Evolutionary conservation across 2,797 vertebrate genomes (phyloP), one percentile per base, ranked within the genome.

Genomic region (Micropoecilia bifurca): DNA sequence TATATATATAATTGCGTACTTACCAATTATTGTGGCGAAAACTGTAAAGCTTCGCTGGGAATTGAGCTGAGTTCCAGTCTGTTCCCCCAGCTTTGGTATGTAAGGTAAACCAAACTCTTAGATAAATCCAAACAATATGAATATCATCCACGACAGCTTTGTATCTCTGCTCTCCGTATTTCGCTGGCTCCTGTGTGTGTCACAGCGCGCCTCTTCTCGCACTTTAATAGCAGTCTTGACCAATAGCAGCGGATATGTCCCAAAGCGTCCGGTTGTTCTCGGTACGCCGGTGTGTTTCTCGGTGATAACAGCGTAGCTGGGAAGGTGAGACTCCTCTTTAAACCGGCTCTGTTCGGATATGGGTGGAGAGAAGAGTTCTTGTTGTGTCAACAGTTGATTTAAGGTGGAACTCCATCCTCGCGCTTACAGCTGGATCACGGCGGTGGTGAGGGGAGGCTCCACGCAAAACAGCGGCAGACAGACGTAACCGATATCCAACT

Each of bases 21-120:
- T 78, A 96, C 96, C 96, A 93, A 96, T 94, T 71, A 96, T 88
- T 71, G 93, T 95, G 88, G 94, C 94, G 92, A 95, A 87, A 95
- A 96, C 94, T 61, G 88, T 92, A 76, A 96, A 92, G 93, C 91
- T 91, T 91, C 93, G 93, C 93, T 90, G 76, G 50, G 83, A 84
- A 78, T 85, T 86, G 59, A 79, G 80, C 46, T 83, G 87, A 53
- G 88, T 87, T 83, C 80, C 88, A 73, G 79, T 91, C 78, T 84
- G 90, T 91, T 91, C 82, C 93, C 95, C 95, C 94, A 96, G 95
- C 80, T 95, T 94, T 93, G 94, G 94, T 90, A 93, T 94, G 91
- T 92, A 92, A 87, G 72, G 47, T 80, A 55, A 66, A 72, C 81
- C 83, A 50, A 82, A 63, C 50, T 63, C 57, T 72, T 0, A 28